Evolutionary conservation across 2,113 vertebrate genomes (phyloP).

Genomic region (Guaruba guarouba): DNA sequence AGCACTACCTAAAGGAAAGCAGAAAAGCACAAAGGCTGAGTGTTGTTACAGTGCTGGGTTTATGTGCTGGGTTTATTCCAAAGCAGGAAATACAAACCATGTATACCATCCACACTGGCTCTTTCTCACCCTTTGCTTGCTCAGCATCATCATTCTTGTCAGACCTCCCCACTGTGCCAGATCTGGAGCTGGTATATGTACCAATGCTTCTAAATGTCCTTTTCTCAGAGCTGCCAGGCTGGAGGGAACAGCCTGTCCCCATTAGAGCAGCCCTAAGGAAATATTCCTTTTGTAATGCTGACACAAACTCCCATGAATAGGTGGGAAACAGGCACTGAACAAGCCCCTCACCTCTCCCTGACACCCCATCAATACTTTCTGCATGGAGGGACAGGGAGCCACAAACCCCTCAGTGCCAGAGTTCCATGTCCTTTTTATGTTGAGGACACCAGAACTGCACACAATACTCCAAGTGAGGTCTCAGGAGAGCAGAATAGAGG

Average conservation of each 20-base stretch:
- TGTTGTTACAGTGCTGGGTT: not conserved
- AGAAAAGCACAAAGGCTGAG: not conserved
- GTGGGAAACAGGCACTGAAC: not conserved
- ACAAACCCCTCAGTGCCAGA: fast-evolving
- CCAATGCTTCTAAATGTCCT: not conserved
- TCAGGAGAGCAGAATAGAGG: too few species aligned
- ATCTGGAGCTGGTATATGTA: not conserved
- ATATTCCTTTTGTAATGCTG: fast-evolving
- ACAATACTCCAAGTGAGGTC: too few species aligned
- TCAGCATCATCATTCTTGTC: not conserved
- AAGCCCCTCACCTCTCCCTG: not conserved
- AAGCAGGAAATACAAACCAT: not conserved
- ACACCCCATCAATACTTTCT: not conserved
- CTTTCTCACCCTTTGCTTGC: not conserved
- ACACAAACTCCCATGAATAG: not conserved
- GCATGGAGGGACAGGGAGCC: not conserved
- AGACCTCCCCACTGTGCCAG: not conserved
- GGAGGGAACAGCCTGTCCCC: not conserved
- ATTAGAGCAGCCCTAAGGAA: not conserved
- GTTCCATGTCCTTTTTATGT: too few species aligned
- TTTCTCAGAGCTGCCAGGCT: not conserved
- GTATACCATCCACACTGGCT: not conserved
- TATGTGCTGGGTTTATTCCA: not conserved
- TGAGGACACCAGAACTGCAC: too few species aligned
- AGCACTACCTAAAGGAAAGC: not conserved